A percentile compares a stretch with the other conserved stretches of the same genome.
Evolutionary conservation across 2,113 vertebrate species (phyloP).

Genomic region (Platysteira castanea): DNA sequence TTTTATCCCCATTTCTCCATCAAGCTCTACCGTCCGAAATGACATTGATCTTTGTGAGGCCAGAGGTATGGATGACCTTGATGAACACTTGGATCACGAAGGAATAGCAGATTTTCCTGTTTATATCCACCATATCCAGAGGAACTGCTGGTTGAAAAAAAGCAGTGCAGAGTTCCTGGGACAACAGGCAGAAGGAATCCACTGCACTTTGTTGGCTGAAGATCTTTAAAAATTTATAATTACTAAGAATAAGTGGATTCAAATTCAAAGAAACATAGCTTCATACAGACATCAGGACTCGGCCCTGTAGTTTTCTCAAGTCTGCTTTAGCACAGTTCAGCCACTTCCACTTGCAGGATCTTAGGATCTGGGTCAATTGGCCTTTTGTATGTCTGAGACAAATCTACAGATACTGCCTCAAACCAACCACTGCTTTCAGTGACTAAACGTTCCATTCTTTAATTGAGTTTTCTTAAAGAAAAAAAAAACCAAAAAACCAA

Average conservation of each 20-base stretch:
- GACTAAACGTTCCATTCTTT: background rate
- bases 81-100: background rate
- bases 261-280: background rate
- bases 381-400: background rate
- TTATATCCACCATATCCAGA: background rate
- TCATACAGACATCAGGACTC: background rate
- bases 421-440: background rate
- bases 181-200: background rate
- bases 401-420: background rate
- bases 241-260: background rate
- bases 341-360: background rate
- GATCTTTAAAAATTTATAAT: background rate
- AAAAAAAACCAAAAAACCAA: background rate
- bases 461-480: background rate
- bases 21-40: background rate
- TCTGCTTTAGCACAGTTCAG: background rate
- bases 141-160: background rate
- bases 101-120: background rate
- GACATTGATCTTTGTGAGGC: background rate
- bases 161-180: background rate
- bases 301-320: background rate
- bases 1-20: background rate
- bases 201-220: background rate
- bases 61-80: background rate
- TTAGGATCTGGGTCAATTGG: background rate